A percentile compares a stretch with the other conserved stretches of the same genome.
Conservation (phyloP, 2,113 vertebrate genomes). For the Syrrhaptes paradoxus region DNA sequence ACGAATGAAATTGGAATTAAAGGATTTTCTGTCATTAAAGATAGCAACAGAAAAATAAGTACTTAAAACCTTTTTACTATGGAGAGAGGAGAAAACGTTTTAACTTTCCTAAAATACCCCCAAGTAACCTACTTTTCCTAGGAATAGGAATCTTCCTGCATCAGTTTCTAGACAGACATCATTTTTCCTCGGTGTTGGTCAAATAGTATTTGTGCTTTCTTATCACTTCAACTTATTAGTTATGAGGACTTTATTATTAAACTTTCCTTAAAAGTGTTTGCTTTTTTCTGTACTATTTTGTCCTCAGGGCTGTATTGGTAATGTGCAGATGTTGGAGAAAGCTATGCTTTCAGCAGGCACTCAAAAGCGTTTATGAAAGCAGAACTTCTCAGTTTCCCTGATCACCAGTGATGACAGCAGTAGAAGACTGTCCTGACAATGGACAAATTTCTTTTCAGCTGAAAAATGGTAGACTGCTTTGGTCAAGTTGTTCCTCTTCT, state of each 20-base stretch:
- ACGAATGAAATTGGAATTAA: not conserved
- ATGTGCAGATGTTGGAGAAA: not conserved
- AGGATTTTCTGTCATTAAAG: not conserved
- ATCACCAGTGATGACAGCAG: not conserved
- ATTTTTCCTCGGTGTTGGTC: not conserved
- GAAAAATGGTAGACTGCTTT: not conserved
- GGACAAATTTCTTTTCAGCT: not conserved
- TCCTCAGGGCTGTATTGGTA: not conserved
- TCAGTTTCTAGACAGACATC: not conserved
- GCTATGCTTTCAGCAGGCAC: not conserved
- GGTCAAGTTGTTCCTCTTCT: not conserved
- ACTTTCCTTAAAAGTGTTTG: not conserved
- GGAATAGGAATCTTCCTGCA: not conserved
- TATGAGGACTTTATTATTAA: not conserved
- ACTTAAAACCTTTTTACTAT: not conserved
- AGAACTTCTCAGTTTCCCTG: not conserved
- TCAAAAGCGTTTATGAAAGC: not conserved
- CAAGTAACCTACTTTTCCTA: not conserved
- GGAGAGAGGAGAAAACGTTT: not conserved
- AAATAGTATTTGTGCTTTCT: not conserved
- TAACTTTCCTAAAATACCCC: not conserved
- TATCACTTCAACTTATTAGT: not conserved
- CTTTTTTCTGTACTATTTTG: not conserved
- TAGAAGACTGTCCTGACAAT: not conserved
- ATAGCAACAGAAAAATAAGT: not conserved